phyloP scores from a whole-genome alignment of 2,888 invertebrate genomes.

The Unio delphinus region DNA sequence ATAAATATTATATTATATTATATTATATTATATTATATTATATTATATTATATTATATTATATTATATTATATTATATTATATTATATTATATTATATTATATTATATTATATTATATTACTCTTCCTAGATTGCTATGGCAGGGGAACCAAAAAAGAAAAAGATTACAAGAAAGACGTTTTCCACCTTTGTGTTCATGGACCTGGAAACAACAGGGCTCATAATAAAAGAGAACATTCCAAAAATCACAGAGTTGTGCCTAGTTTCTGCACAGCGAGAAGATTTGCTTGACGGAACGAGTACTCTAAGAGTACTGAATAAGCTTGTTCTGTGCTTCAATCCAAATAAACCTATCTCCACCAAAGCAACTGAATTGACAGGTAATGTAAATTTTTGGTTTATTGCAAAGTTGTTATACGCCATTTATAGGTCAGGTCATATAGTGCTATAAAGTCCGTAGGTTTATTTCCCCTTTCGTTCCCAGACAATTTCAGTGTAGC shows the following conservation, averaged over 20 bases:
- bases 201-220: constrained; percentile 65
- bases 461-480: no score
- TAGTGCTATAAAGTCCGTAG: no score
- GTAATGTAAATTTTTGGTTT: constrained; percentile 23
- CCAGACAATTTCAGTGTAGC: no score
- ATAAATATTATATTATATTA: no score
- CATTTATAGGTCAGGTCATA: no score
- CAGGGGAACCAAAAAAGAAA: not conserved
- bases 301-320: constrained; percentile 77
- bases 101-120: no score
- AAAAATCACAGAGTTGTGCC: constrained; percentile 62
- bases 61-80: no score
- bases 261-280: constrained; percentile 56
- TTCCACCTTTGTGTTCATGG: constrained; percentile 55
- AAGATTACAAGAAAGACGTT: constrained; percentile 11
- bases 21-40: no score
- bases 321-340: constrained; percentile 81
- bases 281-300: constrained; percentile 34
- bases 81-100: no score
- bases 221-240: constrained; percentile 41
- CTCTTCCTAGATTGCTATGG: not conserved
- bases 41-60: no score
- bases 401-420: no score
- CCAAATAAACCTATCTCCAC: constrained; percentile 76
- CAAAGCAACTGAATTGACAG: constrained; percentile 59